phyloP scores from a whole-genome alignment of 2,888 invertebrate species.

The Mayetiola destructor region DNA sequence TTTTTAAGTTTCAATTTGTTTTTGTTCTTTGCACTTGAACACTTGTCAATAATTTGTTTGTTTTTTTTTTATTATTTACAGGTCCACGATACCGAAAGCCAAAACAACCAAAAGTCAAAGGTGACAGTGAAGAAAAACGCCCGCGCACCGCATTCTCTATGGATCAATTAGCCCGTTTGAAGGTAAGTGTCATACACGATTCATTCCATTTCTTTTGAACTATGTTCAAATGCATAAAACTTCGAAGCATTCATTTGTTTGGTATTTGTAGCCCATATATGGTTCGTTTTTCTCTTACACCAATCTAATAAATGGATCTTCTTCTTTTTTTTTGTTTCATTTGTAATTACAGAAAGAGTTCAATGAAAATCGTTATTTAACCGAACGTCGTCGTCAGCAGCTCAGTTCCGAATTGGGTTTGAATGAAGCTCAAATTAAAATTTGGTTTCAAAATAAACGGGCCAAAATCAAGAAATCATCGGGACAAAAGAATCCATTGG shows the following conservation, averaged over 20 bases:
- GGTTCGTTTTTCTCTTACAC: neutral
- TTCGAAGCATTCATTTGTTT: too few relatives aligned
- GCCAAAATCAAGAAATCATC: slow-evolving; percentile 91
- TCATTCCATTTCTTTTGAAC: slow-evolving; percentile 12
- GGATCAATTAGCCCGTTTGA: slow-evolving; percentile 78
- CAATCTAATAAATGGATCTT: neutral
- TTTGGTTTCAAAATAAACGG: slow-evolving; percentile 94
- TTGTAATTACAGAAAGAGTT: slow-evolving; percentile 58
- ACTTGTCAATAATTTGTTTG: slow-evolving; percentile 3
- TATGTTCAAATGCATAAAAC: too few relatives aligned
- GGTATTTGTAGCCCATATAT: too few relatives aligned
- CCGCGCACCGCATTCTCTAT: slow-evolving; percentile 93
- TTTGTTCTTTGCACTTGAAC: neutral
- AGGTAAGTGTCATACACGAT: slow-evolving; percentile 36
- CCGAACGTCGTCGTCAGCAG: slow-evolving; percentile 78
- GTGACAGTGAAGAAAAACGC: slow-evolving; percentile 64
- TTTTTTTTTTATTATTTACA: slow-evolving; percentile 18
- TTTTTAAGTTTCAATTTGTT: neutral
- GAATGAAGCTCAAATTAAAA: slow-evolving; percentile 94
- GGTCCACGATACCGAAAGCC: slow-evolving; percentile 36
- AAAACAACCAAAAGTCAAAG: slow-evolving; percentile 35
- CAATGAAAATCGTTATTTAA: slow-evolving; percentile 81
- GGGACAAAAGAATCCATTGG: slow-evolving; percentile 71
- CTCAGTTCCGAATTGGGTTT: slow-evolving; percentile 81
- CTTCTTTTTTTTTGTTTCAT: neutral